Conservation (phyloP, 2,888 invertebrate species). For the Cephus nigrinus region DNA sequence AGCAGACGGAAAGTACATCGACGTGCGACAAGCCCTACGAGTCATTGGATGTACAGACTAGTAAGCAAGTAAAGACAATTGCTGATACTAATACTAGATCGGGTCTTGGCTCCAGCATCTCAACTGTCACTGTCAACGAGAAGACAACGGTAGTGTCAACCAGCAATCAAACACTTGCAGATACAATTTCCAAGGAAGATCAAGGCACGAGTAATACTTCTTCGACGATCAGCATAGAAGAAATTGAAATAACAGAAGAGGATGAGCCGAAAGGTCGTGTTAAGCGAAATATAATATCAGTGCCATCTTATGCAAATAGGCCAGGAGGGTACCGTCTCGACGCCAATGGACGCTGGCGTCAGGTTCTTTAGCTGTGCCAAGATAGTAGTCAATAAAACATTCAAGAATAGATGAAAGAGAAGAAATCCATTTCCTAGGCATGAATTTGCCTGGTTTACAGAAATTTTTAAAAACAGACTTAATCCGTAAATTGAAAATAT, state of each 20-base stretch:
- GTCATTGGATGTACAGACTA: not conserved
- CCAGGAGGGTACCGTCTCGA: not conserved
- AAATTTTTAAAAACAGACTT: too few relatives aligned
- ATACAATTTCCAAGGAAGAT: not conserved
- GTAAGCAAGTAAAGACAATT: not conserved
- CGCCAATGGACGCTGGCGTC: not conserved
- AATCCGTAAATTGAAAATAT: too few relatives aligned
- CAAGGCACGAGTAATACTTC: not conserved
- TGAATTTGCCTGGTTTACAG: too few relatives aligned
- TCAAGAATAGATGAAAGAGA: not conserved
- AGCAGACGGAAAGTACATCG: too few relatives aligned
- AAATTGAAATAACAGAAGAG: not conserved
- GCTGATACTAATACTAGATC: not conserved
- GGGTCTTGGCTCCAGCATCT: not conserved
- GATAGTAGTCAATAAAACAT: not conserved
- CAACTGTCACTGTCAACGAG: not conserved
- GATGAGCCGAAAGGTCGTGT: not conserved
- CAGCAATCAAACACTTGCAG: not conserved
- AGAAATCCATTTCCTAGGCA: too few relatives aligned
- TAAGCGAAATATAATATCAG: not conserved
- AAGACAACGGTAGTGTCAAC: not conserved
- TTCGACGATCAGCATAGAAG: not conserved
- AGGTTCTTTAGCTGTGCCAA: not conserved
- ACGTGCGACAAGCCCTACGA: too few relatives aligned
- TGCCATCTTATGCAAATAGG: not conserved